phyloP scores from a whole-genome alignment of 53 echinoderm and acorn worm genomes.

The Patiria pectinifera region DNA sequence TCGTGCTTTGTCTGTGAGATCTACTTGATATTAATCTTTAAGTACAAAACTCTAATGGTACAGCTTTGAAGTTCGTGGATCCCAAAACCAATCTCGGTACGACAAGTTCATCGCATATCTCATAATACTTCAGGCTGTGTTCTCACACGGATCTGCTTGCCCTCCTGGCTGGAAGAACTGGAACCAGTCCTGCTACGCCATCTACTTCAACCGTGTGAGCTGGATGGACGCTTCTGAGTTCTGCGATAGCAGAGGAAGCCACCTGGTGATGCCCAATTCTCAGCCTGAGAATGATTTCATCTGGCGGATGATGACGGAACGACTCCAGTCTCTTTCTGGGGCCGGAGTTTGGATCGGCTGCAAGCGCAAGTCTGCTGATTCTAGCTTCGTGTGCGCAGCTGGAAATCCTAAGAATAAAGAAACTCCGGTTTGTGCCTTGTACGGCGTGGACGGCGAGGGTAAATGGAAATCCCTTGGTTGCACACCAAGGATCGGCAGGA shows the following conservation, averaged over 20 bases:
- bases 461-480: neutral
- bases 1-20: too few relatives aligned
- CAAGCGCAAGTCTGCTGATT: neutral
- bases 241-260: neutral
- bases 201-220: neutral
- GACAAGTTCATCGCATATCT: too few relatives aligned
- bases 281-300: constrained; percentile 2
- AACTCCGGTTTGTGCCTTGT: neutral
- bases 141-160: neutral
- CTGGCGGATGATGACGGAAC: neutral
- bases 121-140: too few relatives aligned
- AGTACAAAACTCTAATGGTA: too few relatives aligned
- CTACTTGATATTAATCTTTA: too few relatives aligned
- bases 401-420: neutral
- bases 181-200: neutral
- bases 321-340: neutral
- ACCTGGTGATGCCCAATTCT: neutral
- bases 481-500: neutral
- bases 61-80: too few relatives aligned
- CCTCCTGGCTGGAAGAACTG: neutral
- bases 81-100: too few relatives aligned
- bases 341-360: constrained; percentile 12
- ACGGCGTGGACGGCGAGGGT: neutral
- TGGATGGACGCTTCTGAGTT: neutral
- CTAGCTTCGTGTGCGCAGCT: neutral